phyloP scores from a whole-genome alignment of 2,797 vertebrate species.

The Rhinella marina region DNA sequence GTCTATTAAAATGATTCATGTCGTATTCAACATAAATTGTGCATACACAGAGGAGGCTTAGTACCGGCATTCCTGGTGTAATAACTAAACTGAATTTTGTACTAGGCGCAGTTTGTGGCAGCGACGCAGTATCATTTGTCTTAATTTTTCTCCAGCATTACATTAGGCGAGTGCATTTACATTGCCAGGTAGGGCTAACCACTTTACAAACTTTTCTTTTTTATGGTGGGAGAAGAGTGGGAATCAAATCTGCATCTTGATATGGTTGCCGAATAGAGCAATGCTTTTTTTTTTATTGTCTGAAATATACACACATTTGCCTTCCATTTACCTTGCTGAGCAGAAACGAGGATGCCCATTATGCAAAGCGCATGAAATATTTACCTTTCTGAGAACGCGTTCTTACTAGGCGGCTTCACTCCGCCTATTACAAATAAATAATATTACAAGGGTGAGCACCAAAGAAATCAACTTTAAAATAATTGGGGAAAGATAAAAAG shows the following conservation, averaged over 20 bases:
- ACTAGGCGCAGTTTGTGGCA: slow-evolving; percentile 81
- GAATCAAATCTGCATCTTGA: slow-evolving; percentile 95
- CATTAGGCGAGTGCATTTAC: slow-evolving; percentile 82
- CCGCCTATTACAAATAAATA: slow-evolving; percentile 65
- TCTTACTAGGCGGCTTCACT: slow-evolving; percentile 69
- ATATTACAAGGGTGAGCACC: slow-evolving; percentile 25
- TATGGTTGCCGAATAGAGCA: slow-evolving; percentile 90
- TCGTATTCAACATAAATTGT: slow-evolving; percentile 90
- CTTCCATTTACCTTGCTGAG: slow-evolving; percentile 87
- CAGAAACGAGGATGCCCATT: slow-evolving; percentile 83
- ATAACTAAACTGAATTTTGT: slow-evolving; percentile 88
- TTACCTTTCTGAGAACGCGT: slow-evolving; percentile 74
- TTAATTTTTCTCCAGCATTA: slow-evolving; percentile 85
- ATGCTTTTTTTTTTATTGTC: slow-evolving; percentile 88
- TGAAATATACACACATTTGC: slow-evolving; percentile 90
- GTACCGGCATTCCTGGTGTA: slow-evolving; percentile 78
- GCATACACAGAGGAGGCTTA: slow-evolving; percentile 85
- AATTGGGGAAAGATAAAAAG: not conserved
- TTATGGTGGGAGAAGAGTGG: slow-evolving; percentile 78
- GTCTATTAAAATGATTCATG: slow-evolving; percentile 98
- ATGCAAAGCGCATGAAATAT: slow-evolving; percentile 88
- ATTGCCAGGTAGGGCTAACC: slow-evolving; percentile 84
- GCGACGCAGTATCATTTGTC: slow-evolving; percentile 83
- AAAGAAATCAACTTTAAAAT: not conserved
- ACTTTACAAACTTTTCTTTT: slow-evolving; percentile 82